phyloP scores from a whole-genome alignment of 2,113 vertebrate genomes.

The Ailurus styani region DNA sequence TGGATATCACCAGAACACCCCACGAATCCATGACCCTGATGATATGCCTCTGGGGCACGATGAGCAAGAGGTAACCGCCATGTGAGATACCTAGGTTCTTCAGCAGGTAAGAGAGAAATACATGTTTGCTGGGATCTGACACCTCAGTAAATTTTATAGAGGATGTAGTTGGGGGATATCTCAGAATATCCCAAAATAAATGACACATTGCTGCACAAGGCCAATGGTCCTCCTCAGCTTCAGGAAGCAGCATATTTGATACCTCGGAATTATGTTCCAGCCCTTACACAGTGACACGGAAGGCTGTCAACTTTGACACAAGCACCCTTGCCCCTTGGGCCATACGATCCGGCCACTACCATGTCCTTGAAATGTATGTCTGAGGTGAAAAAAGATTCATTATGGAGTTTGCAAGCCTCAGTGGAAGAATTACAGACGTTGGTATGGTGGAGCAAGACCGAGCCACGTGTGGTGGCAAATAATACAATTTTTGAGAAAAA shows the following conservation, averaged over 20 bases:
- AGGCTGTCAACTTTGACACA: neutral
- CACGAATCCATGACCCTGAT: neutral
- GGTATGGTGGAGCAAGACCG: neutral
- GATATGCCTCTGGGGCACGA: neutral
- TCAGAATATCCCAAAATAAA: neutral
- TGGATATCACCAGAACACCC: neutral
- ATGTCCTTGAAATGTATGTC: neutral
- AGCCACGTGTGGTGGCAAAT: neutral
- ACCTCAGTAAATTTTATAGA: neutral
- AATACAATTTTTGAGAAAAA: neutral
- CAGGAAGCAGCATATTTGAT: neutral
- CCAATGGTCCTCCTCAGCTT: neutral
- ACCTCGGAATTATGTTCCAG: neutral
- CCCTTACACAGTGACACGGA: neutral
- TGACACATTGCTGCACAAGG: neutral
- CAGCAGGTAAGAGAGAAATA: neutral
- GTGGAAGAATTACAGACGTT: neutral
- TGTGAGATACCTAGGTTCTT: neutral
- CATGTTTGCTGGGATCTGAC: neutral
- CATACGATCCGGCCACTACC: neutral
- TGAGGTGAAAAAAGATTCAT: neutral
- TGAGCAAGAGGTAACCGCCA: neutral
- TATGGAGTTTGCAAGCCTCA: neutral
- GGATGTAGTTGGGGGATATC: neutral
- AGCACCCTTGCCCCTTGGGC: neutral